Conservation (phyloP, 2,113 vertebrate genomes). For the Gymnobelideus leadbeateri region DNA sequence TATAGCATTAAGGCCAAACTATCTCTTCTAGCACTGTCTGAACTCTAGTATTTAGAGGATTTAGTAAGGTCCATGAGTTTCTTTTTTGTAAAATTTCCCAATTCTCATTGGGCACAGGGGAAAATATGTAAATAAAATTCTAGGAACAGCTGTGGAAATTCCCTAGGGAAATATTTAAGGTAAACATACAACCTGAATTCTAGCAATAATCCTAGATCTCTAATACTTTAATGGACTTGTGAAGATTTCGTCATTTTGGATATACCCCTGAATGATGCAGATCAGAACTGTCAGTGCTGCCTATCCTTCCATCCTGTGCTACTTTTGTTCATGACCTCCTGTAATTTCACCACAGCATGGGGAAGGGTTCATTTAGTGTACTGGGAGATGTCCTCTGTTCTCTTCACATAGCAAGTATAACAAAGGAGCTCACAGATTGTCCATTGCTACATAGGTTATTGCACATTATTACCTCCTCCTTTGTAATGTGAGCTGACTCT, state of each 20-base stretch:
- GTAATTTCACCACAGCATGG: neutral
- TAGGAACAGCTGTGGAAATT: neutral
- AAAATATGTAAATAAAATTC: neutral
- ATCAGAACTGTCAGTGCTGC: neutral
- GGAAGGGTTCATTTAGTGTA: neutral
- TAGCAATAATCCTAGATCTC: neutral
- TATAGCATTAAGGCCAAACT: neutral
- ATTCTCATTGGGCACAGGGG: neutral
- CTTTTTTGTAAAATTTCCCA: neutral
- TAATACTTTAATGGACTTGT: neutral
- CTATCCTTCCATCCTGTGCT: neutral
- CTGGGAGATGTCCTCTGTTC: neutral
- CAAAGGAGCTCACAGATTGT: neutral
- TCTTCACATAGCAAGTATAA: neutral
- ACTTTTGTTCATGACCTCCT: neutral
- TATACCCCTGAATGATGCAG: neutral
- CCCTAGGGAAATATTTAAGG: neutral
- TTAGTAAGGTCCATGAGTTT: neutral
- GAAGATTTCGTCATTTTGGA: neutral
- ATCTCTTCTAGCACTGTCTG: neutral
- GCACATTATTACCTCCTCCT: neutral
- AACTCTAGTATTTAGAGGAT: neutral
- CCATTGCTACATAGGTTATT: neutral
- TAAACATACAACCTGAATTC: neutral
- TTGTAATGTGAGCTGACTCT: neutral